Percentiles rank a stretch among this genome's conserved stretches.
These are phyloP conservation scores for Lasioglossum zephyrum DNA, from an alignment of 2,888 invertebrate genomes.

Conservation along the genomic window DNA sequence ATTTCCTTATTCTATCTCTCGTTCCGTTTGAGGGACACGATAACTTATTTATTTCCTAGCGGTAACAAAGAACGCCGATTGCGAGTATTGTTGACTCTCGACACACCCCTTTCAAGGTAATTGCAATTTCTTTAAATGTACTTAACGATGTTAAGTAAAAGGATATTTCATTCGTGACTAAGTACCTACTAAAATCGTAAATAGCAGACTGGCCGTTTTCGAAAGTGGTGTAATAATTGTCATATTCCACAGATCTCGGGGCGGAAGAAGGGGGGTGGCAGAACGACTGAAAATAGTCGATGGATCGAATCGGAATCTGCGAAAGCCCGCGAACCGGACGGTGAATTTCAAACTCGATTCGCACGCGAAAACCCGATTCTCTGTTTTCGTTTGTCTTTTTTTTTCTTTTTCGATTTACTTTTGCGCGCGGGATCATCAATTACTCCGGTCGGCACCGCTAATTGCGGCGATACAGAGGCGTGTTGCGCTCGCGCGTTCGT, in stretches of 20 bases:
- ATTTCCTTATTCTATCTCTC: slow-evolving; percentile 21
- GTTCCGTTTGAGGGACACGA: slow-evolving; percentile 15
- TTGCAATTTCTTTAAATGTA: too few relatives aligned
- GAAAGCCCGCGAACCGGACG: not conserved
- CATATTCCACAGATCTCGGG: too few relatives aligned
- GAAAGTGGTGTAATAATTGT: too few relatives aligned
- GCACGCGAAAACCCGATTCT: not conserved
- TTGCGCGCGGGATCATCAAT: not conserved
- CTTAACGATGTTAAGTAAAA: too few relatives aligned
- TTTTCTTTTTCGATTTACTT: not conserved
- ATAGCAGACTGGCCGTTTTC: too few relatives aligned
- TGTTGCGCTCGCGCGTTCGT: not conserved
- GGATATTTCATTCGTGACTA: too few relatives aligned
- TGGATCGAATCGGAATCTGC: not conserved
- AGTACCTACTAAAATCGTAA: too few relatives aligned
- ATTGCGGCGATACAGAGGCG: not conserved
- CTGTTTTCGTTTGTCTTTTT: not conserved
- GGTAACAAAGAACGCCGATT: not conserved
- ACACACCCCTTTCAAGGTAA: too few relatives aligned
- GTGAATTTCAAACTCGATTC: not conserved
- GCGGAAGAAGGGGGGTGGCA: too few relatives aligned
- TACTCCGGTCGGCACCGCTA: slow-evolving; percentile 2
- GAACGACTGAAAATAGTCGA: not conserved
- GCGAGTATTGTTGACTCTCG: not conserved
- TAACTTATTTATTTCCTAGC: slow-evolving; percentile 9